A percentile compares a stretch with the other conserved stretches of the same genome.
These are phyloP conservation scores for Nysson spinosus DNA, from an alignment of 2,888 invertebrate species.

Conservation along the genomic window DNA sequence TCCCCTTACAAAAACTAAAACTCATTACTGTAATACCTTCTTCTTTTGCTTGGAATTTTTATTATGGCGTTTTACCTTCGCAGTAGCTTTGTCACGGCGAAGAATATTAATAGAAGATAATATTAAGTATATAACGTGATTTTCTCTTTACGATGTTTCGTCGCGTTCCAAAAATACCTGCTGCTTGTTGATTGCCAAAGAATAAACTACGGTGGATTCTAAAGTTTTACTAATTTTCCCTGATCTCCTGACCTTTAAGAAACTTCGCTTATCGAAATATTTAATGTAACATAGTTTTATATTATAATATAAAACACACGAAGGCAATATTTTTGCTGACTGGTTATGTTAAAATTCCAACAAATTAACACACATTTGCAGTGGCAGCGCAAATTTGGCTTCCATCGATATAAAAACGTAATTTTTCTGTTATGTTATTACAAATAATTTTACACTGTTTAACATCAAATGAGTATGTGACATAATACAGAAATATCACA, in stretches of 20 bases:
- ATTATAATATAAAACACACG: too few species aligned
- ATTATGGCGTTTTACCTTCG: background rate
- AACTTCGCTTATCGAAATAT: too few species aligned
- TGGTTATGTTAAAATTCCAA: too few species aligned
- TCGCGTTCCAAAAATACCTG: conserved; percentile 29
- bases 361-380: too few species aligned
- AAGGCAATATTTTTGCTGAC: too few species aligned
- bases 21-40: background rate
- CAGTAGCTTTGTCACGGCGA: background rate
- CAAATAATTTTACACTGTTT: too few species aligned
- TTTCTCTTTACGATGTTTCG: conserved; percentile 16
- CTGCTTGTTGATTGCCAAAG: background rate
- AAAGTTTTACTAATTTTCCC: conserved; percentile 1
- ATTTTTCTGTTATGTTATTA: too few species aligned
- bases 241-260: background rate
- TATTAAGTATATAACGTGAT: conserved; percentile 11
- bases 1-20: background rate
- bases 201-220: background rate
- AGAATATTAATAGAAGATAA: conserved; percentile 6
- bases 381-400: too few species aligned
- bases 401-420: too few species aligned
- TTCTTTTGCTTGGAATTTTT: background rate
- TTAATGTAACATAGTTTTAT: too few species aligned
- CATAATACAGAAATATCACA: too few species aligned
- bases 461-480: too few species aligned